Conservation (phyloP, 2,888 invertebrate genomes). For the Sipha maydis region DNA sequence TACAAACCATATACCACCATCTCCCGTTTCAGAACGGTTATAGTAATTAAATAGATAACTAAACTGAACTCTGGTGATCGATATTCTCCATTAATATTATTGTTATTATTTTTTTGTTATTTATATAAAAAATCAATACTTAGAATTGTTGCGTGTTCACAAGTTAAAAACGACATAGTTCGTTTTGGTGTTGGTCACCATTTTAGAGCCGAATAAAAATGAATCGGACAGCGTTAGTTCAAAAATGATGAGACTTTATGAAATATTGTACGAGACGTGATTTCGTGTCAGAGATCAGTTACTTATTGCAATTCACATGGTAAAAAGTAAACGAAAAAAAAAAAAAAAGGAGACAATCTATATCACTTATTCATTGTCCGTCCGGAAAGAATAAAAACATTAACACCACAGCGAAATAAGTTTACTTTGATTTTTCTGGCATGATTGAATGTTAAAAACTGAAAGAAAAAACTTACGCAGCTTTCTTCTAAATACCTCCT, state of each 20-base stretch:
- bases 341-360: not conserved
- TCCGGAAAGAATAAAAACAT: not conserved
- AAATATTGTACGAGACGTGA: not conserved
- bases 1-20: not conserved
- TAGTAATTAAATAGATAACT: not conserved
- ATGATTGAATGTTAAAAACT: not conserved
- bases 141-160: not conserved
- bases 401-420: not conserved
- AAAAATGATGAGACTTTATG: not conserved
- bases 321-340: too few relatives aligned
- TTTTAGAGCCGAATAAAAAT: too few relatives aligned
- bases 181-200: not conserved
- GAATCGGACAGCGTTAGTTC: too few relatives aligned
- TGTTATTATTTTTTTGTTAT: too few relatives aligned
- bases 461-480: not conserved
- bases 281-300: not conserved
- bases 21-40: not conserved
- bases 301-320: not conserved
- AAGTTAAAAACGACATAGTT: not conserved
- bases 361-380: not conserved
- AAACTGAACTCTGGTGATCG: not conserved
- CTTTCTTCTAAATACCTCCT: not conserved
- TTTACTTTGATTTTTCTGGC: not conserved
- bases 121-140: not conserved
- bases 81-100: not conserved